phyloP scores from a whole-genome alignment of 2,888 invertebrate genomes.

The Apomyelois bistriatella region DNA sequence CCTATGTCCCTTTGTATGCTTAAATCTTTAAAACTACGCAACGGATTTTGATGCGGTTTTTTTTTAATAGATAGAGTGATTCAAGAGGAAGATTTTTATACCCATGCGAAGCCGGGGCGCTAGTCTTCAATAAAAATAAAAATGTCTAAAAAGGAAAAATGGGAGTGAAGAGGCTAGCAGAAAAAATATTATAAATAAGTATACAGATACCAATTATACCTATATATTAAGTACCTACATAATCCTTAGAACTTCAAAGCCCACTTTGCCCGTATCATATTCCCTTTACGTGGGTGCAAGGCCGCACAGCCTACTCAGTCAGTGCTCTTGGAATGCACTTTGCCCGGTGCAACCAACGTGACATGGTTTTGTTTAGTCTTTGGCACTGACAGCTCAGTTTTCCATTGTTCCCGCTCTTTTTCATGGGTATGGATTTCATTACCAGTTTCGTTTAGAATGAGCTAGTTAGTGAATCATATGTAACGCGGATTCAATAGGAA shows the following conservation, averaged over 20 bases:
- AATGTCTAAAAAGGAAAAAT: too few relatives aligned
- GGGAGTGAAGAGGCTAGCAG: too few relatives aligned
- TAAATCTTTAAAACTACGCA: too few relatives aligned
- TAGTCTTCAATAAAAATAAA: too few relatives aligned
- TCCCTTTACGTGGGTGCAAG: slow-evolving; percentile 34
- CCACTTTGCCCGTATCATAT: not conserved
- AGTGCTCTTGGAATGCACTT: not conserved
- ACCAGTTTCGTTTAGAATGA: not conserved
- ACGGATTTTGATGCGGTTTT: too few relatives aligned
- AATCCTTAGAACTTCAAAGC: not conserved
- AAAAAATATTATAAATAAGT: too few relatives aligned
- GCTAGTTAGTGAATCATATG: not conserved
- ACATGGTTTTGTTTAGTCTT: slow-evolving; percentile 1
- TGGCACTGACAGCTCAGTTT: not conserved
- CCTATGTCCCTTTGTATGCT: too few relatives aligned
- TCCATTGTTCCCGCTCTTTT: slow-evolving; percentile 1
- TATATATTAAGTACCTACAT: too few relatives aligned
- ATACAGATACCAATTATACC: too few relatives aligned
- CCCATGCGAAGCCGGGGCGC: too few relatives aligned
- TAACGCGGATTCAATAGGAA: not conserved
- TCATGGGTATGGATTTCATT: not conserved
- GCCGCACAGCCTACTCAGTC: slow-evolving; percentile 23
- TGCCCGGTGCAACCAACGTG: not conserved
- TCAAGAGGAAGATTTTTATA: too few relatives aligned
- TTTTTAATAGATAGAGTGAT: too few relatives aligned